A percentile compares a stretch with the other conserved stretches of the same genome.
Evolutionary conservation across 2,797 vertebrate species (phyloP).

Genomic region (Alauda arvensis): DNA sequence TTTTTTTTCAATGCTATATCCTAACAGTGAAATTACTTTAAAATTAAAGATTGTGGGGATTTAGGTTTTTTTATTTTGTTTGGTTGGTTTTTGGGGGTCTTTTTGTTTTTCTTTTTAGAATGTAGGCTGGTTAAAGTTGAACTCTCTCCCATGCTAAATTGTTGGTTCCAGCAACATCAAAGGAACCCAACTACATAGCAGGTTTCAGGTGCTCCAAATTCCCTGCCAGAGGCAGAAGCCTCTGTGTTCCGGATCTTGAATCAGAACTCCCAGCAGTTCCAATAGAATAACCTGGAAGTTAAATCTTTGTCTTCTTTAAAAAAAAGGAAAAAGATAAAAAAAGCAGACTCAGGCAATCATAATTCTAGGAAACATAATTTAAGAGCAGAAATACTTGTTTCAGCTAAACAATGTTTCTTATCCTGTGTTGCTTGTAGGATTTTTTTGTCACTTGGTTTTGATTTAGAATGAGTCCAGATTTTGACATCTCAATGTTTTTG

Average conservation of each 20-base stretch:
- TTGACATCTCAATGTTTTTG: not conserved
- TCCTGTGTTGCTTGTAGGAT: not conserved
- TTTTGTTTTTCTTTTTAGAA: not conserved
- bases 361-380: not conserved
- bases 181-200: not conserved
- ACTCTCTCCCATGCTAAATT: not conserved
- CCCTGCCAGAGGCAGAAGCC: not conserved
- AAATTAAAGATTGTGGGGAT: not conserved
- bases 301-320: not conserved
- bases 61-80: rapidly evolving
- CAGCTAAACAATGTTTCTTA: not conserved
- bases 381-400: not conserved
- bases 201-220: not conserved
- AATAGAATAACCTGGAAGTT: not conserved
- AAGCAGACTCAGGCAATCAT: not conserved
- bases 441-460: not conserved
- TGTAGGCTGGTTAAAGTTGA: not conserved
- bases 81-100: not conserved
- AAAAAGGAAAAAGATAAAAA: not conserved
- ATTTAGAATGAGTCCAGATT: not conserved
- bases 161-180: not conserved
- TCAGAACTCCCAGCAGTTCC: not conserved
- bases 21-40: not conserved
- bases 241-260: not conserved
- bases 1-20: rapidly evolving